phyloP scores from a whole-genome alignment of 2,797 vertebrate species.

The Menidia menidia region DNA sequence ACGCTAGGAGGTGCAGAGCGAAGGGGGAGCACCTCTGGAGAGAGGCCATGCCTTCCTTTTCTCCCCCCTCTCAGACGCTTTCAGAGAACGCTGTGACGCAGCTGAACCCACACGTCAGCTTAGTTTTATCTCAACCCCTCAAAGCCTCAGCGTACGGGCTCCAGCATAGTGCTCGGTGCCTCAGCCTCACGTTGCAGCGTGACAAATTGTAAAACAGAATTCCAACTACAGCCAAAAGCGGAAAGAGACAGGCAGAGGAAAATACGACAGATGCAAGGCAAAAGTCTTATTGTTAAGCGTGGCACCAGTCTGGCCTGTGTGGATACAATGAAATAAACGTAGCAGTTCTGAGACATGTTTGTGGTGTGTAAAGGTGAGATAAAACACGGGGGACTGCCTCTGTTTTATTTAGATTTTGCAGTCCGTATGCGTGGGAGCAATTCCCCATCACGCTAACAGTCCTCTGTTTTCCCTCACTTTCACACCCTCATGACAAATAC shows the following conservation, averaged over 20 bases:
- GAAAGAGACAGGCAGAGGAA: neutral
- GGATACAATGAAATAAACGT: neutral
- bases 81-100: slow-evolving; percentile 68
- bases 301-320: too few species aligned
- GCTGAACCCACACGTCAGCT: slow-evolving; percentile 75
- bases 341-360: neutral
- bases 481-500: slow-evolving; percentile 30
- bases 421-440: slow-evolving; percentile 6
- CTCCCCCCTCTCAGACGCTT: slow-evolving; percentile 31
- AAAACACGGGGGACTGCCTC: neutral
- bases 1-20: slow-evolving; percentile 49
- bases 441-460: neutral
- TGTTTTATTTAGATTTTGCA: neutral
- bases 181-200: slow-evolving; percentile 65
- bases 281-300: neutral
- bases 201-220: slow-evolving; percentile 64
- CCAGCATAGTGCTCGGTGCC: slow-evolving; percentile 56
- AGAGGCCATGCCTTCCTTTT: slow-evolving; percentile 29
- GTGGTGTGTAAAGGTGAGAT: neutral
- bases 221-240: slow-evolving; percentile 25
- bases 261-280: neutral
- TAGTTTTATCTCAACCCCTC: slow-evolving; percentile 67
- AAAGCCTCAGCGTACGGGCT: slow-evolving; percentile 60
- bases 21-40: slow-evolving; percentile 48
- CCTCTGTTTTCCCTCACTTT: slow-evolving; percentile 36